These are phyloP conservation scores for Protonibea diacanthus DNA, from an alignment of 2,797 vertebrate genomes.

Conservation along the genomic window DNA sequence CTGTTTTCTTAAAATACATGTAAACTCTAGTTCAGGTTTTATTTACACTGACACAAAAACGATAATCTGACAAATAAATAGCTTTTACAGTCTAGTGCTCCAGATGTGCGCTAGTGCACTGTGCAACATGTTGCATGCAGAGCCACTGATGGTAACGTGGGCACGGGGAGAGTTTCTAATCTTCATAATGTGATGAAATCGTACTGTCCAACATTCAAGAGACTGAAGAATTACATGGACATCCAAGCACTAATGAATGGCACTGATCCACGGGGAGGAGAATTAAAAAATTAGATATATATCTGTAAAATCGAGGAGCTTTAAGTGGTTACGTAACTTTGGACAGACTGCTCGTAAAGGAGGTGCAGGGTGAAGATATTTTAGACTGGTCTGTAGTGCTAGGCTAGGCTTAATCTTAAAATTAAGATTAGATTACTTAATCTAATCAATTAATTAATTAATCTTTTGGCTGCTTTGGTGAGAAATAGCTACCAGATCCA, in stretches of 20 bases:
- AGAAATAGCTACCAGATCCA: too few relatives aligned
- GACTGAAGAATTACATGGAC: background rate
- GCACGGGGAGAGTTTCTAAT: background rate
- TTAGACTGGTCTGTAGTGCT: too few relatives aligned
- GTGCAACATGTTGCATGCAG: slow-evolving; percentile 75
- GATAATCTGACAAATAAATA: slow-evolving; percentile 57
- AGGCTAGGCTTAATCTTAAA: too few relatives aligned
- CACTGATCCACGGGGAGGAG: background rate
- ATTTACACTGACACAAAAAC: slow-evolving; percentile 56
- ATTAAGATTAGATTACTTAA: too few relatives aligned
- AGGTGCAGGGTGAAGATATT: too few relatives aligned
- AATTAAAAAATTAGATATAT: background rate
- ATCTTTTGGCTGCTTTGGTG: too few relatives aligned
- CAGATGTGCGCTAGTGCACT: slow-evolving; percentile 77
- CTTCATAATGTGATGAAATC: background rate
- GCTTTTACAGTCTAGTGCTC: slow-evolving; percentile 85
- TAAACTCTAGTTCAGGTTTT: slow-evolving; percentile 39
- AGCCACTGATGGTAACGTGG: slow-evolving; percentile 4
- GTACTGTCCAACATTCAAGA: background rate
- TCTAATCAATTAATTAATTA: too few relatives aligned
- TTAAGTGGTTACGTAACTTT: background rate
- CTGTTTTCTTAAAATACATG: slow-evolving; percentile 23
- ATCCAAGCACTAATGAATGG: background rate
- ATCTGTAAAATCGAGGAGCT: background rate
- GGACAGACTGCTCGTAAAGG: background rate